Conservation (phyloP, 92 coral and sea anemone species). For the Heliopora coerulea region DNA sequence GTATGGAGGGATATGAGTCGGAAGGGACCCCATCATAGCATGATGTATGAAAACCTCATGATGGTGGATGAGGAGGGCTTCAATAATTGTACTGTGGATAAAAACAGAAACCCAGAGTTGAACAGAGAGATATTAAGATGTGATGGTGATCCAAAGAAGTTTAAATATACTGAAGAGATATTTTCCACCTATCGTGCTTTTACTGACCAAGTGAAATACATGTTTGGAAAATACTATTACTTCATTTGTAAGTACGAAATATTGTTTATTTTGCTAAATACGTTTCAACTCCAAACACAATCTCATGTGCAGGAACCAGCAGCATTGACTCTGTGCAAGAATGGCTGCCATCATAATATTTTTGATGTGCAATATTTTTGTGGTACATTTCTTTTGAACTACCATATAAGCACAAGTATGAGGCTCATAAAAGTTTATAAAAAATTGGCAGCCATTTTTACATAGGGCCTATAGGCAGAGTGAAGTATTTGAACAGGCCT, state of each 20-base stretch:
- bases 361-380: no score
- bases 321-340: no score
- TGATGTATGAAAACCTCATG: conserved; percentile 21
- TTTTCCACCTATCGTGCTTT: conserved; percentile 8
- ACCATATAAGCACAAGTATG: no score
- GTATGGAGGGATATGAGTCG: conserved; percentile 18
- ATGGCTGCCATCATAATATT: no score
- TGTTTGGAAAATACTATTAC: neutral
- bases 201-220: neutral
- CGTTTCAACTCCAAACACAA: no score
- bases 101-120: neutral
- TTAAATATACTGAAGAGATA: conserved; percentile 15
- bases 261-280: no score
- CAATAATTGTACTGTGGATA: conserved; percentile 25
- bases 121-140: conserved; percentile 17
- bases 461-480: no score
- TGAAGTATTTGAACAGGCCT: no score
- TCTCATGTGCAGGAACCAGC: no score
- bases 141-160: neutral
- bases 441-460: no score
- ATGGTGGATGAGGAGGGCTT: conserved; percentile 18
- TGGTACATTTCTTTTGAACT: no score
- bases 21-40: neutral
- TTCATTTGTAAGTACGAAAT: conserved; percentile 31
- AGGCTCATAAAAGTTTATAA: no score